Evolutionary conservation across 2,888 invertebrate species (phyloP), one percentile per base, ranked within the genome.

Genomic region (Drosophila anceps): DNA sequence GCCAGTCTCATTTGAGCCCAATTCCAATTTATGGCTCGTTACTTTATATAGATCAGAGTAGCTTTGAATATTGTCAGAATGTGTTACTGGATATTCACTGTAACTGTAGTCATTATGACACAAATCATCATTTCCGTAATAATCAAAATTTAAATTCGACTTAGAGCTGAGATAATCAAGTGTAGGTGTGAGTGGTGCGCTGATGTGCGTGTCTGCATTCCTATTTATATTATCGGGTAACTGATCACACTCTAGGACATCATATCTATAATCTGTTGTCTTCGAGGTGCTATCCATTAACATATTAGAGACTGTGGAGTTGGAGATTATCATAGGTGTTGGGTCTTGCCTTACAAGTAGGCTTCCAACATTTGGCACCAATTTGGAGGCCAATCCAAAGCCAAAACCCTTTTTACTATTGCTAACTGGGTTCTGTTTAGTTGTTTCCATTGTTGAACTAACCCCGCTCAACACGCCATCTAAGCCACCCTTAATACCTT

Each of bases 401-500:
- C 92, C 82, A 63, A 92, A 92, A 18, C 79, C 73, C 44, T 82
- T 84, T 31, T 89, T 84, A 5, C 64, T 76, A 44, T 44, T 69
- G 20, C 41, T 71, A 53, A 27, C 43, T 8, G 69, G 41, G 10
- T 58, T 29, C 8, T 53, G 55, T 37, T 57, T 67, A 20, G 50
- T 67, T 18, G 62, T 44, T 15, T 79, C 87, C 48, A 68, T 62
- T 12, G 79, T 77, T 5, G 81, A 80, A 46, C 80, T 84, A 12
- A 85, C 90, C 7, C 88, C 85, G 64, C 84, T 84, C 0, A 92
- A 65, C 3, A 92, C 92, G 3, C 91, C 91, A 66, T 92, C 92
- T 4, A 92, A 62, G 0, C 92, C 91, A 9, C 89, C 92, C 41
- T 91, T 92, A 0, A 92, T 35, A 6, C 92, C 92, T 18, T 91